These are phyloP conservation scores for Mellivora capensis DNA, from an alignment of 2,113 vertebrate genomes.

Conservation along the genomic window DNA sequence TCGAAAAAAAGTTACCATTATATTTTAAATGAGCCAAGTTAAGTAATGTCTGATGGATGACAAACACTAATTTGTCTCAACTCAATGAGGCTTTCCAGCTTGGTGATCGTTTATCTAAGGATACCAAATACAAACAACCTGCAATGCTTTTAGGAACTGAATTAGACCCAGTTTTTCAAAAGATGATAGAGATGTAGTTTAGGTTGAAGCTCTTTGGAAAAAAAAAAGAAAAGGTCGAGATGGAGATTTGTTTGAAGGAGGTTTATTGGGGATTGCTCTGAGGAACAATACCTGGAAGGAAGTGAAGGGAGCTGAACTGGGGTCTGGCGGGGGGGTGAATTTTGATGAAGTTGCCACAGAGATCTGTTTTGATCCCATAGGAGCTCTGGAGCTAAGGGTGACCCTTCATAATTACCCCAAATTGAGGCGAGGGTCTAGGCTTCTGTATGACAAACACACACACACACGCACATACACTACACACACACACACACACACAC, in stretches of 20 bases:
- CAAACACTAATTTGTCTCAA: neutral
- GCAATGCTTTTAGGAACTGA: neutral
- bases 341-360: neutral
- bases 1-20: neutral
- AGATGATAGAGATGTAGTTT: neutral
- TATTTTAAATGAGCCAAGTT: neutral
- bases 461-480: neutral
- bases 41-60: neutral
- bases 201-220: neutral
- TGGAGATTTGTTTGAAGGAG: neutral
- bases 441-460: neutral
- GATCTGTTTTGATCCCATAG: neutral
- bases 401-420: neutral
- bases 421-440: too few relatives aligned
- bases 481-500: neutral
- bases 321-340: too few relatives aligned
- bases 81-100: neutral
- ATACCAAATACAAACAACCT: neutral
- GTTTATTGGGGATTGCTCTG: neutral
- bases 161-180: neutral
- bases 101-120: neutral
- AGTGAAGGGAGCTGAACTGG: neutral
- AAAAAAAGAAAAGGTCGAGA: neutral
- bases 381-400: neutral
- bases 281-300: neutral